Percentiles rank a stretch among this genome's conserved stretches.
Evolutionary conservation across 1,140 invertebrate genomes (phyloP).

Genomic region (Meloidogyne floridensis): DNA sequence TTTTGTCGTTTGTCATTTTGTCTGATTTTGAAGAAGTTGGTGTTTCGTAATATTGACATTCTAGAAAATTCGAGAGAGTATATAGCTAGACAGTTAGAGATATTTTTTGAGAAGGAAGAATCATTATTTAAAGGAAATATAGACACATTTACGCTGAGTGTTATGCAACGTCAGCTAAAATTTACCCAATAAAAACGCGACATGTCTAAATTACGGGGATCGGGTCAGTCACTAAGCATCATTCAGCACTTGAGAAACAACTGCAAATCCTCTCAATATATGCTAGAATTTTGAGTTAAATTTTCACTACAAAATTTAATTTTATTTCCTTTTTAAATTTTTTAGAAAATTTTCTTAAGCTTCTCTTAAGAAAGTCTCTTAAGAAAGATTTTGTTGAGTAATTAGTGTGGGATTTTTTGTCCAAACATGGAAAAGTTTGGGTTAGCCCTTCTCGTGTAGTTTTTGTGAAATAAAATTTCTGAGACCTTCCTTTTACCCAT

Average conservation of each 20-base stretch:
- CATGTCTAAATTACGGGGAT: neutral
- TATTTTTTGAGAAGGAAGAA: neutral
- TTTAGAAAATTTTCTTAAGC: too few relatives aligned
- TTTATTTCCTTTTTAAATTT: neutral
- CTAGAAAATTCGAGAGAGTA: neutral
- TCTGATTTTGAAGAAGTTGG: neutral
- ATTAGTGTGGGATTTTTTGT: too few relatives aligned
- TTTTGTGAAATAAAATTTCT: too few relatives aligned
- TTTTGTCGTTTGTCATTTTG: too few relatives aligned
- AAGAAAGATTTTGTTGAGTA: too few relatives aligned
- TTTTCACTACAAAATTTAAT: neutral
- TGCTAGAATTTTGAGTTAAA: neutral
- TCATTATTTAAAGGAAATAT: neutral
- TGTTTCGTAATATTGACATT: neutral
- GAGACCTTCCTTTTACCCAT: too few relatives aligned
- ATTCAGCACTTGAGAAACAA: neutral
- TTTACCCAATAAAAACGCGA: neutral
- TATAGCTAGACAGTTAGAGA: neutral
- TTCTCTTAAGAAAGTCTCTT: too few relatives aligned
- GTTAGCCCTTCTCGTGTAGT: too few relatives aligned
- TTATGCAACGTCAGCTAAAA: neutral
- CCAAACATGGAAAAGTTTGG: too few relatives aligned
- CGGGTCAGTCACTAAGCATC: neutral
- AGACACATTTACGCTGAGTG: neutral
- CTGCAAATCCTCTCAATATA: neutral